A percentile compares a stretch with the other conserved stretches of the same genome.
Evolutionary conservation across 2,888 invertebrate species (phyloP).

Genomic region (Pegoplata infirma): DNA sequence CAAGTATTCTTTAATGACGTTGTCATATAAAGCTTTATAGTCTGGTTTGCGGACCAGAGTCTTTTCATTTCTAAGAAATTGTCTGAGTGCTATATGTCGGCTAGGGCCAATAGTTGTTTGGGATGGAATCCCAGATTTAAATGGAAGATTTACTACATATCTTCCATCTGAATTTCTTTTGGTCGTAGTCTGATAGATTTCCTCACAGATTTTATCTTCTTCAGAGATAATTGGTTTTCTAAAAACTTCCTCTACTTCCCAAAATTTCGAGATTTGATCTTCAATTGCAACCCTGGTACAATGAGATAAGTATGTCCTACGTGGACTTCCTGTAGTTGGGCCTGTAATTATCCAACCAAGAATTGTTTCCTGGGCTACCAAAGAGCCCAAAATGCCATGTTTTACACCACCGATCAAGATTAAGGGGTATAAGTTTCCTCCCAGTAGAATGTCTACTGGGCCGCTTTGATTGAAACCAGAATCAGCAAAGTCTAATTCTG

Average conservation of each 20-base stretch:
- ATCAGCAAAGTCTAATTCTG: not conserved
- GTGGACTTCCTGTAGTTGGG: not conserved
- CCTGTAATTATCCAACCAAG: constrained; percentile 41
- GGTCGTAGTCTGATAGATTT: not conserved
- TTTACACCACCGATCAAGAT: constrained; percentile 5
- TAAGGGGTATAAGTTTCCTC: constrained; percentile 6
- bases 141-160: not conserved
- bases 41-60: not conserved
- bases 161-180: not conserved
- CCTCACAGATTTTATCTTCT: not conserved
- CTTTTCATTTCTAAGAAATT: not conserved
- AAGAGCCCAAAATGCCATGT: not conserved
- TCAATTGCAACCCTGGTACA: constrained; percentile 8
- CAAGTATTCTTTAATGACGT: constrained; percentile 58
- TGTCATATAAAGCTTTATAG: constrained; percentile 43
- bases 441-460: constrained; percentile 7
- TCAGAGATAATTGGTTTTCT: not conserved
- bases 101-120: not conserved
- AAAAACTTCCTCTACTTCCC: not conserved
- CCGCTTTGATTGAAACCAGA: not conserved
- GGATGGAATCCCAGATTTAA: not conserved
- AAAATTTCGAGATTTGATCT: not conserved
- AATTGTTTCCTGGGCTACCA: constrained; percentile 22
- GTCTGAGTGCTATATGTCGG: not conserved
- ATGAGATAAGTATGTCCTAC: not conserved